Evolutionary conservation across 1,140 invertebrate species (phyloP), one percentile per base, ranked within the genome.

Genomic region (Zaprionus inermis): DNA sequence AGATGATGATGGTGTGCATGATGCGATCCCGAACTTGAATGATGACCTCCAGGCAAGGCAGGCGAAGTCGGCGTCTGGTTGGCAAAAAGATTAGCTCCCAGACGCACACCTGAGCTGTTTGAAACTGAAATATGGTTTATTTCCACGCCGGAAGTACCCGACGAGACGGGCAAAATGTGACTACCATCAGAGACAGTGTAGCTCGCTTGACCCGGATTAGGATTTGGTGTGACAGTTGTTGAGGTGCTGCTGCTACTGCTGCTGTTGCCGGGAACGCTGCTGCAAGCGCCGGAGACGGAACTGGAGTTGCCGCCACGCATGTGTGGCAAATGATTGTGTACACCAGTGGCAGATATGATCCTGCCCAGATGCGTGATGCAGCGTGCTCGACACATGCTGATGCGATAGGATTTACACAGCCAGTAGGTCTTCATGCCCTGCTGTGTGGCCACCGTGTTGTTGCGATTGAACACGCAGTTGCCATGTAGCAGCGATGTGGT

Each of bases 351-450:
- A 3, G 91, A 92, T 56, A 92, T 92, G 12, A 92, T 91, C 9
- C 90, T 71, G 24, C 92, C 91, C 57, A 92, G 84, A 63, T 92
- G 92, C 2, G 92, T 92, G 51, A 92, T 92, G 72, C 92, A 92
- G 58, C 92, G 75, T 4, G 92, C 92, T 38, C 92, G 88, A 36
- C 92, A 92, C 92, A 92, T 92, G 70, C 91, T 92, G 57, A 92
- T 92, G 30, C 92, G 88, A 76, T 92, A 92, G 10, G 91, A 92
- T 57, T 92, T 92, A 72, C 92, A 92, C 49, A 92, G 78, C 92
- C 92, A 92, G 64, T 92, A 92, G 32, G 92, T 92, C 90, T 92
- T 92, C 91, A 92, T 92, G 63, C 92, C 92, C 80, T 92, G 92
- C 67, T 92, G 92, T 38, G 92, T 92, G 68, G 92, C 92, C 32